Conservation (phyloP, 2,888 invertebrate genomes). For the Spatulosminthurus flaviceps region DNA sequence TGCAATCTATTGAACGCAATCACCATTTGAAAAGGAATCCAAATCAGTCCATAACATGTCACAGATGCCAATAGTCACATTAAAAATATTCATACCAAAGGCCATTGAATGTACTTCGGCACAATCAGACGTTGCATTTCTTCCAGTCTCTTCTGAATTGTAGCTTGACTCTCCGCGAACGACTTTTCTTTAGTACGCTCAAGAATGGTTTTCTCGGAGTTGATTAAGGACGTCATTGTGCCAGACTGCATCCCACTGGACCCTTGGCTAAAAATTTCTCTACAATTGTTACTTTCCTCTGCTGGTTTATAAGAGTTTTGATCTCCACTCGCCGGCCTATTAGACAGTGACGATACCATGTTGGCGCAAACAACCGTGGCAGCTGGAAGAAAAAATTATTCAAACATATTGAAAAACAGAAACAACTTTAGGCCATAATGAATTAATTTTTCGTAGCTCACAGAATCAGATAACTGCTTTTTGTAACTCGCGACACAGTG, state of each 20-base stretch:
- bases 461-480: no score
- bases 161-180: slow-evolving; percentile 51
- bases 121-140: slow-evolving; percentile 55
- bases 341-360: slow-evolving; percentile 35
- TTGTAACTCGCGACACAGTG: no score
- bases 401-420: no score
- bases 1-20: slow-evolving; percentile 52
- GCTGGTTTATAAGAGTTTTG: neutral
- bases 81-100: no score
- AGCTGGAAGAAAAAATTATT: slow-evolving; percentile 36
- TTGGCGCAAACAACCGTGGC: slow-evolving; percentile 50
- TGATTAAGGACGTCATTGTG: slow-evolving; percentile 30
- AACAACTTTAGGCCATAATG: no score
- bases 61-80: no score
- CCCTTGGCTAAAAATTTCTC: slow-evolving; percentile 43
- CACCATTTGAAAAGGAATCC: no score
- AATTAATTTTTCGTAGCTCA: no score
- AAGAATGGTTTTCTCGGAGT: slow-evolving; percentile 47
- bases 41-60: slow-evolving; percentile 46
- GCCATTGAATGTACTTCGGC: slow-evolving; percentile 55
- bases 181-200: slow-evolving; percentile 53
- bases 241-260: slow-evolving; percentile 12
- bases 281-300: slow-evolving; percentile 20
- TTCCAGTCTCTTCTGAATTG: slow-evolving; percentile 49
- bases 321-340: neutral